Base-by-base conservation (phyloP, 2,113 vertebrate genomes). In the Sander lucioperca region DNA sequence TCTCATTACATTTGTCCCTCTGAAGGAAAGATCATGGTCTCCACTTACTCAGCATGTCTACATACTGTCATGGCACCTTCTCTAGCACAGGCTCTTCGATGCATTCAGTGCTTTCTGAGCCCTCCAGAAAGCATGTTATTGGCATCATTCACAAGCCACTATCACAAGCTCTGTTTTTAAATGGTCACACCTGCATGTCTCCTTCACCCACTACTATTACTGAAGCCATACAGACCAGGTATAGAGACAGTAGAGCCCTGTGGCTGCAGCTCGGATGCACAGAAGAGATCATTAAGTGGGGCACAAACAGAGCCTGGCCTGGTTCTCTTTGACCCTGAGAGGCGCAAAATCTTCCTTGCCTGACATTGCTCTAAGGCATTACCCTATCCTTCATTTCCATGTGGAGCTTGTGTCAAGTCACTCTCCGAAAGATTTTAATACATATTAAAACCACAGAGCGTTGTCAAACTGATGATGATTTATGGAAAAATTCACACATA, bases 231-330 rank as follows among this genome's bases (percentile, higher is more conserved):
- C 21, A 64, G 21, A 14, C 13, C 10, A 21, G 48, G 23, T 61
- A 45, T 2, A 33, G 19, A 65, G 23, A 15, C 43, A 43, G 3
- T 7, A 27, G 30, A 69, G 56, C 36, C 45, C 13, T 12, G 18
- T 47, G 21, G 47, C 23, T 57, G 33, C 53, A 56, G 51, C 53
- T 77, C n/a, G 16, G 36, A 69, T 2, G 3, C 45, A 58, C 36
- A 50, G 14, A 19, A 9, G 18, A 73, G 25, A 82, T 74, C 50
- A 80, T 87, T 71, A 76, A 36, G 15, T 45, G 39, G n/a, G 63
- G 36, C 51, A 33, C 25, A 33, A 73, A 74, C 18, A 47, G 33
- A 82, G 45, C 6, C 36, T 30, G 70, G 27, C 18, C 47, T 57
- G 62, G 39, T 65, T 65, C 39, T 23, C 19, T 58, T 36, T 50